Evolutionary conservation across 2,888 invertebrate genomes (phyloP).

Genomic region (Scaptodrosophila latifasciaeformis): DNA sequence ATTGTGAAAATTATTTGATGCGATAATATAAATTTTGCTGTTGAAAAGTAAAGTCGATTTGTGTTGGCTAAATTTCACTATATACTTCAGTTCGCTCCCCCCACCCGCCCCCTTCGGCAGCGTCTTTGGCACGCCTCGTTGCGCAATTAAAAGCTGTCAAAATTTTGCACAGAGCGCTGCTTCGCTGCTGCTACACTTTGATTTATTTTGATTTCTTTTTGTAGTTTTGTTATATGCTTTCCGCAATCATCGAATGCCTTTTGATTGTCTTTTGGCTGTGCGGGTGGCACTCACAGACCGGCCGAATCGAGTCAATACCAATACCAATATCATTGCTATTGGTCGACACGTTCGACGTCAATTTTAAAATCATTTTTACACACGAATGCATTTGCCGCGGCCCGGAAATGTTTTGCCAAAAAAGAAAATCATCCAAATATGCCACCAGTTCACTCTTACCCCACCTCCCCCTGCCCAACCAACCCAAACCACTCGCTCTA

Average conservation of each 20-base stretch:
- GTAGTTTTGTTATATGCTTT: conserved; percentile 29
- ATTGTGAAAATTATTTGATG: background rate
- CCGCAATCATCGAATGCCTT: conserved; percentile 40
- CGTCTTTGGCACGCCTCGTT: conserved; percentile 33
- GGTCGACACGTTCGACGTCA: conserved; percentile 46
- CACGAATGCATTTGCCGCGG: conserved; percentile 52
- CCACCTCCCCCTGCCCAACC: no score
- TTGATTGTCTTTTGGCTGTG: conserved; percentile 48
- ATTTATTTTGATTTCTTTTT: background rate
- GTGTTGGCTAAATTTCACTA: no score
- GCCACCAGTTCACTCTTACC: no score
- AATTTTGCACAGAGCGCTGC: conserved; percentile 32
- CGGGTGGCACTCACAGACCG: background rate
- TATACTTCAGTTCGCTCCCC: no score
- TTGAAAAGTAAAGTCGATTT: background rate
- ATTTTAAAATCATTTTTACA: conserved; percentile 68
- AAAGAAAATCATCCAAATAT: no score
- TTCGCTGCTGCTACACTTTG: conserved; percentile 8
- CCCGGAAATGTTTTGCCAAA: conserved; percentile 51
- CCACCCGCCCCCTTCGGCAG: no score
- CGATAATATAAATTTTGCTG: background rate
- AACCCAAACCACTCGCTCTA: background rate
- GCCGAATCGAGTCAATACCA: background rate
- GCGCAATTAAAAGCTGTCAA: conserved; percentile 67
- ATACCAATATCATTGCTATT: no score